Evolutionary conservation across 2,797 vertebrate species (phyloP), one percentile per base, ranked within the genome.

Genomic region (Enteromius treurensis): DNA sequence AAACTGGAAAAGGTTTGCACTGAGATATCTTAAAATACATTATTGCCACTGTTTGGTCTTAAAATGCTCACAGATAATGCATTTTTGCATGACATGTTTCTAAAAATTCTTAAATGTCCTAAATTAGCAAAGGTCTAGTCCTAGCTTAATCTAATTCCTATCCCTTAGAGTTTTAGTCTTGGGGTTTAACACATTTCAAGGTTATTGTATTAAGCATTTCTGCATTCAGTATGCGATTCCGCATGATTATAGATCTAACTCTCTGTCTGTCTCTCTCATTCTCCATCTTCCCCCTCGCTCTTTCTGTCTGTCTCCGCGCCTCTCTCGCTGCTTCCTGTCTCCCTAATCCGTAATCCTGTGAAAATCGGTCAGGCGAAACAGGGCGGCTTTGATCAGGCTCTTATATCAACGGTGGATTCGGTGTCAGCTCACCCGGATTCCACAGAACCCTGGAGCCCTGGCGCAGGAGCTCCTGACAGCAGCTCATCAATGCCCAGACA

Each of bases 331-430:
- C 90, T 91, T 93, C 93, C 93, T 91, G 89, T 92, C 91, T 92
- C 90, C 90, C 93, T 95, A 95, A 95, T 95, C 95, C 92, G 84
- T 95, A 95, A 95, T 95, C 95, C 94, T 92, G 90, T 93, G 92
- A 92, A 93, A 94, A 93, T 93, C 94, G 90, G 91, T 94, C 94
- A 92, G 93, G 93, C 94, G 91, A 94, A 95, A 93, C 91, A 74
- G 90, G 91, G 92, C 89, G 88, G 92, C 95, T 95, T 95, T 95
- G 94, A 95, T 95, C 94, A 95, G 91, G 84, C 93, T 92, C 93
- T 92, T 91, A 91, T 93, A 93, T 94, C 92, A 92, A 91, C 86
- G 90, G 77, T 90, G 93, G 90, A 92, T 94, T 93, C 92, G 91
- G 89, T 92, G 91, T 93, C 91, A 91, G 92, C 92, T 86, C 94